A percentile compares a stretch with the other conserved stretches of the same genome.
These are phyloP conservation scores for Xenops minutus DNA, from an alignment of 2,797 vertebrate species.

Conservation along the genomic window DNA sequence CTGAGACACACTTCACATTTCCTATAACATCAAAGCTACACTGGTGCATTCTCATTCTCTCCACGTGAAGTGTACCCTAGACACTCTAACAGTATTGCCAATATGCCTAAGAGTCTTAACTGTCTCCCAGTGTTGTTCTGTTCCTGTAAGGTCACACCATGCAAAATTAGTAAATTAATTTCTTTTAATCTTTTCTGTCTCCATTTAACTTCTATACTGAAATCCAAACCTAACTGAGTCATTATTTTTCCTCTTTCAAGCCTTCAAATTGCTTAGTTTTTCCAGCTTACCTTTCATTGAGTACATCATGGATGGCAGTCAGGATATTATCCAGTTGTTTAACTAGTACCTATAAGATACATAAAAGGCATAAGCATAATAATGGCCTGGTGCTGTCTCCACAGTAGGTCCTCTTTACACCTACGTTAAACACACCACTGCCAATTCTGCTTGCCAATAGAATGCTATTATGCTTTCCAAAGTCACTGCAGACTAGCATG, in stretches of 20 bases:
- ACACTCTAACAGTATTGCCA: fast-evolving
- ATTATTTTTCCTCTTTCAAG: background rate
- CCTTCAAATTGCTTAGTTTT: background rate
- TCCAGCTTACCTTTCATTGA: conserved; percentile 93
- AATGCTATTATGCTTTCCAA: background rate
- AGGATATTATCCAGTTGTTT: conserved; percentile 98
- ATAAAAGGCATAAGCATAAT: background rate
- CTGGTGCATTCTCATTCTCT: background rate
- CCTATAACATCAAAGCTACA: background rate
- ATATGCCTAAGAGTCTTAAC: background rate
- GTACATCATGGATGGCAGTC: conserved; percentile 93
- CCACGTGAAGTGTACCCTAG: background rate
- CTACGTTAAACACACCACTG: background rate
- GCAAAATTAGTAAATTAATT: background rate
- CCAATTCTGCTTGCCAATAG: background rate
- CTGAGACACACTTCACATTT: background rate
- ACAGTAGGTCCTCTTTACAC: background rate
- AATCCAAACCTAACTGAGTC: background rate
- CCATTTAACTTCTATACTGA: background rate
- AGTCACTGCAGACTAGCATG: background rate
- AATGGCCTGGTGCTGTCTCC: background rate
- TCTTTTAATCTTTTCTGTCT: background rate
- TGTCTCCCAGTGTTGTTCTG: background rate
- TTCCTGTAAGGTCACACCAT: background rate
- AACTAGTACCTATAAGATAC: conserved; percentile 85